Evolutionary conservation across 2,113 vertebrate species (phyloP), one percentile per base, ranked within the genome.

Genomic region (Archocentrus centrarchus): DNA sequence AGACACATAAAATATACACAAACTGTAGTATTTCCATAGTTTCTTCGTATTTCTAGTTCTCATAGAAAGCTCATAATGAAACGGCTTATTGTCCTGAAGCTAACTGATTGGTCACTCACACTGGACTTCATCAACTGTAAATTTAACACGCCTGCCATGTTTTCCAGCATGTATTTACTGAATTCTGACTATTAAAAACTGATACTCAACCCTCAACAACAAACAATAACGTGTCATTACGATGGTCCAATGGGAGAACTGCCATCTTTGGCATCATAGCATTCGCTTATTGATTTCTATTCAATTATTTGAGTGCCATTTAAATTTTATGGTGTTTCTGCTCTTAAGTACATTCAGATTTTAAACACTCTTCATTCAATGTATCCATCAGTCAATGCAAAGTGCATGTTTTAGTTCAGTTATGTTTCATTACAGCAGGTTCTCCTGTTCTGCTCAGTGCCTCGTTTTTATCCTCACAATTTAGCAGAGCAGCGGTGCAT

Each of bases 141-240:
- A 15, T 55, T 55, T 3, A 22, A 57, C 55, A 11, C 3, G 4
- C 20, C 20, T 2, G 9, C 20, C 55, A 58, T 10, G 7, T n/a
- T 58, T 22, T 55, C 14, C 41, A 70, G 22, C 17, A 30, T 47
- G 18, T 41, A 27, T 24, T 44, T 47, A 47, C 11, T 44, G 22
- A 11, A 47, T 47, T 68, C 39, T 27, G 39, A 68, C n/a, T 6
- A 27, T 0, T 47, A 5, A 44, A 68, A 47, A 47, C 1, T 11
- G 39, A 57, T 4, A 10, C 10, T 20, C 47, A 39, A 39, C 41
- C 7, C 50, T 55, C 7, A 20, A 47, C 13, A 47, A 15, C 5
- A 47, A 47, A 47, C 2, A 39, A 39, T 7, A 32, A 32, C 6
- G 6, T 32, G 35, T 8, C 1, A 6, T 6, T 39, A 39, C 37